phyloP scores from a whole-genome alignment of 2,797 vertebrate genomes.

The Ctenopoma kingsleyae region DNA sequence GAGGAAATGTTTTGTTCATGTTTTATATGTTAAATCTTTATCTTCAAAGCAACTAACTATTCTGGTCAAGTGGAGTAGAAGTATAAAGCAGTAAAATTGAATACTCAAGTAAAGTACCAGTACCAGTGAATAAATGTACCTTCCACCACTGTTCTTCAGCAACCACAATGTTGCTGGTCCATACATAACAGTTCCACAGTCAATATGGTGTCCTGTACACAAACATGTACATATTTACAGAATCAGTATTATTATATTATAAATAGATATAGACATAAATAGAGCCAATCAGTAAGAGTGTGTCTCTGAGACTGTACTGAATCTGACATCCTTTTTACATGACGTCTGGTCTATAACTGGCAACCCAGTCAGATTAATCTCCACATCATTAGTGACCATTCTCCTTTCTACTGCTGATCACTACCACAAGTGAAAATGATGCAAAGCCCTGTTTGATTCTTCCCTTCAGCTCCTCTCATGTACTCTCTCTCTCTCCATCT shows the following conservation, averaged over 20 bases:
- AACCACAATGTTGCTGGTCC: neutral
- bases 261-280: too few relatives aligned
- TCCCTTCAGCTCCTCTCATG: conserved; percentile 9
- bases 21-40: neutral
- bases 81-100: too few relatives aligned
- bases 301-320: conserved; percentile 3
- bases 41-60: neutral
- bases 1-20: neutral
- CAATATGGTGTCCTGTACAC: neutral
- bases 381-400: conserved; percentile 55
- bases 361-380: conserved; percentile 23
- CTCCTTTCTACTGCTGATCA: conserved; percentile 38
- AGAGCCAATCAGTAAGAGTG: too few relatives aligned
- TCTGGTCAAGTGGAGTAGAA: neutral
- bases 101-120: neutral
- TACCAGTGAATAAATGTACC: too few relatives aligned
- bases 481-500: conserved; percentile 1
- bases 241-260: neutral
- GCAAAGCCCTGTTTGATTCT: conserved; percentile 27
- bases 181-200: neutral
- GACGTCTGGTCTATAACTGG: conserved; percentile 30
- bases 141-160: too few relatives aligned
- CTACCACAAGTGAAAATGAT: conserved; percentile 45
- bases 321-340: conserved; percentile 23
- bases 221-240: neutral